Percentiles rank a stretch among this genome's conserved stretches.
These are phyloP conservation scores for Pygoscelis antarcticus DNA, from an alignment of 2,113 vertebrate species.

Conservation along the genomic window DNA sequence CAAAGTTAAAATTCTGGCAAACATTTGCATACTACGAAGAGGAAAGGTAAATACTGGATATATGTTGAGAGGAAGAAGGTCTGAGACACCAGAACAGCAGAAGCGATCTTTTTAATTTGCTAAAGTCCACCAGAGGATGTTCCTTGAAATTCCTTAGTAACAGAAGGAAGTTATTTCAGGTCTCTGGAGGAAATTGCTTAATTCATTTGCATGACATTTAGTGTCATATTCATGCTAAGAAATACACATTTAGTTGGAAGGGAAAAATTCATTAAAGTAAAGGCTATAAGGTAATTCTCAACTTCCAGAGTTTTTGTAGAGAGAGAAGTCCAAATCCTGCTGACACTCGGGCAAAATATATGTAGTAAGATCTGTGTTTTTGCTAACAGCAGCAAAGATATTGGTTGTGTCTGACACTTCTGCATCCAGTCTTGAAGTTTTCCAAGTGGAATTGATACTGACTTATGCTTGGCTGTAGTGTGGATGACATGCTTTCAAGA, in stretches of 20 bases:
- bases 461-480: neutral
- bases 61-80: neutral
- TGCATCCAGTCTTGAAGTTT: neutral
- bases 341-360: neutral
- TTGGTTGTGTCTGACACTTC: neutral
- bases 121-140: constrained; percentile 5
- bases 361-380: neutral
- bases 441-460: neutral
- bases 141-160: neutral
- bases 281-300: neutral
- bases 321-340: neutral
- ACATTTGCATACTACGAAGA: neutral
- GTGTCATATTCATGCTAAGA: constrained; percentile 1
- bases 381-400: neutral
- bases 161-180: neutral
- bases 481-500: neutral
- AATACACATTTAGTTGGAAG: neutral
- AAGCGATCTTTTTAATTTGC: constrained; percentile 24
- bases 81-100: neutral
- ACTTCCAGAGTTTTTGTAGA: neutral
- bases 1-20: neutral
- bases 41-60: neutral
- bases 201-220: constrained; percentile 42
- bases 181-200: constrained; percentile 17
- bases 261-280: constrained; percentile 2